Percentiles rank a stretch among this genome's conserved stretches.
Evolutionary conservation across 2,888 invertebrate species (phyloP).

Genomic region (Tinea pellionella): DNA sequence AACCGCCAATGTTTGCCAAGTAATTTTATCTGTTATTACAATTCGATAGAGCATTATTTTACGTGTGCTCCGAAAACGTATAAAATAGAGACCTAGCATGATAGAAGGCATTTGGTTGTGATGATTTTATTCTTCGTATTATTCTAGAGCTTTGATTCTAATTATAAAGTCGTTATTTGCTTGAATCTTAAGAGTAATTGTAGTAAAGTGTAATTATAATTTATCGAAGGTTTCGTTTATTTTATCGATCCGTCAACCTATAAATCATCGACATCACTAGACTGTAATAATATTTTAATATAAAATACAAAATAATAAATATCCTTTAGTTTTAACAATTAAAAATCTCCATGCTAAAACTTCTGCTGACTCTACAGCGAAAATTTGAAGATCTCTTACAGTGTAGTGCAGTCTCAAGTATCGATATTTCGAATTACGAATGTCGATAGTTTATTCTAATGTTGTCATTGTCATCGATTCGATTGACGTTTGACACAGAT

Average conservation of each 20-base stretch:
- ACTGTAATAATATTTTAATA: no score
- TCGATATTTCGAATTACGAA: neutral
- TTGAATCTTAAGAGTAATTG: neutral
- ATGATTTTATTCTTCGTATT: neutral
- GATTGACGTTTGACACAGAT: slow-evolving; percentile 9
- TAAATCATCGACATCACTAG: no score
- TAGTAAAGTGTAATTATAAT: no score
- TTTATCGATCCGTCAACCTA: no score
- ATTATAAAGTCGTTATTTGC: neutral
- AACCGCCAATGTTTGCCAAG: neutral
- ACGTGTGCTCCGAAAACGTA: neutral
- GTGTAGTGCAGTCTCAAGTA: neutral
- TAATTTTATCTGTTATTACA: neutral
- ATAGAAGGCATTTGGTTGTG: neutral
- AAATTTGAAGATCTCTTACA: neutral
- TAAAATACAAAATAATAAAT: no score
- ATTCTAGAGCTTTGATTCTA: neutral
- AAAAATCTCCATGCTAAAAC: neutral
- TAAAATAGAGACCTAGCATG: neutral
- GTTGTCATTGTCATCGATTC: slow-evolving; percentile 8
- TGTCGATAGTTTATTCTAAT: neutral
- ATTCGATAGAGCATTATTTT: neutral
- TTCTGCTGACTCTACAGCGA: neutral
- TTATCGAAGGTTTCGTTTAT: no score
- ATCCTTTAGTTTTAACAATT: no score